Percentiles rank a stretch among this genome's conserved stretches.
phyloP scores from a whole-genome alignment of 1,140 invertebrate genomes.

The Drosophila rhopaloa region DNA sequence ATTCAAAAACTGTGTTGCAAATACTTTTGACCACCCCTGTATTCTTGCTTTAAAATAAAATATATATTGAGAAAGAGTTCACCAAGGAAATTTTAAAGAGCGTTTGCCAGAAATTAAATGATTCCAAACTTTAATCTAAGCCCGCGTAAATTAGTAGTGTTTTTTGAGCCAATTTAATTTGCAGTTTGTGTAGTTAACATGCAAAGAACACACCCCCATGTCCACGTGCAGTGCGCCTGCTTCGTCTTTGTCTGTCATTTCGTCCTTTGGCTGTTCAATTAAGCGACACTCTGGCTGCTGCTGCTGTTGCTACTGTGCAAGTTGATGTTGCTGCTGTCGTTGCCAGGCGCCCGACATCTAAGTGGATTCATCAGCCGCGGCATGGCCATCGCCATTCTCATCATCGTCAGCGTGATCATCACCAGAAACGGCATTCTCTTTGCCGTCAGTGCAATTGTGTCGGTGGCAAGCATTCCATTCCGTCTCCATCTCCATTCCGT shows the following conservation, averaged over 20 bases:
- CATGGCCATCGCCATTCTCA: slow-evolving; percentile 41
- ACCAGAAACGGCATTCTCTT: slow-evolving; percentile 30
- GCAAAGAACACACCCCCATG: neutral
- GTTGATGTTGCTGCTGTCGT: slow-evolving; percentile 8
- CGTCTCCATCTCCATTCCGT: slow-evolving; percentile 2
- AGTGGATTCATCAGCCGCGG: slow-evolving; percentile 76
- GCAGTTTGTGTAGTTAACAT: slow-evolving; percentile 28
- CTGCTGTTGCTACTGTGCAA: slow-evolving; percentile 8
- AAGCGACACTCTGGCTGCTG: slow-evolving; percentile 53
- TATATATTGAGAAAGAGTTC: too few relatives aligned
- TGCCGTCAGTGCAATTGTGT: slow-evolving; percentile 69
- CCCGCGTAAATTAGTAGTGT: slow-evolving; percentile 2
- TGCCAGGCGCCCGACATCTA: slow-evolving; percentile 46
- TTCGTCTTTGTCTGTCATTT: slow-evolving; percentile 39
- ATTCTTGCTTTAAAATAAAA: too few relatives aligned
- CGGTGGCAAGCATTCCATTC: slow-evolving; percentile 46
- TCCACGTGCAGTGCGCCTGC: slow-evolving; percentile 8
- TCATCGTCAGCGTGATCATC: slow-evolving; percentile 37
- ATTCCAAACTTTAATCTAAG: neutral
- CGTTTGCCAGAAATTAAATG: neutral
- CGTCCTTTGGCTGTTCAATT: slow-evolving; percentile 71
- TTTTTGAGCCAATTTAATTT: slow-evolving; percentile 18
- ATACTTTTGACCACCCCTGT: too few relatives aligned
- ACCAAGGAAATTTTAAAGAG: too few relatives aligned
- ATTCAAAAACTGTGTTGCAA: too few relatives aligned